Conservation (phyloP, 2,113 vertebrate genomes). For the Laterallus jamaicensis region DNA sequence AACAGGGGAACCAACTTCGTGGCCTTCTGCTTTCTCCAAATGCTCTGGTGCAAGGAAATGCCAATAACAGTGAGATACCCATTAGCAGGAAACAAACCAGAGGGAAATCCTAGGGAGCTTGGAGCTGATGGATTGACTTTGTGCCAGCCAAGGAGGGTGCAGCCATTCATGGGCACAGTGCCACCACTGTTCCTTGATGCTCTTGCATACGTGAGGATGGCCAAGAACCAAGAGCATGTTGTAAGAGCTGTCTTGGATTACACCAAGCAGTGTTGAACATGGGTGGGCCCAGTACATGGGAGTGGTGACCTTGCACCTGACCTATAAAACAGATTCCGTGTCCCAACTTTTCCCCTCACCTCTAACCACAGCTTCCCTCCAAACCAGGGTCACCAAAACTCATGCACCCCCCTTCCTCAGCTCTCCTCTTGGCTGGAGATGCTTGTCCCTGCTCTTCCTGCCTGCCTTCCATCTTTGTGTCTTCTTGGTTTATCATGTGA, state of each 20-base stretch:
- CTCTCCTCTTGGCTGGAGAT: neutral
- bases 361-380: neutral
- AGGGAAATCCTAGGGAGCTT: neutral
- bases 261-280: neutral
- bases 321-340: neutral
- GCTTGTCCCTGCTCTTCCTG: neutral
- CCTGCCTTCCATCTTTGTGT: neutral
- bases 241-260: neutral
- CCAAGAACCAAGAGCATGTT: neutral
- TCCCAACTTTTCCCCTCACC: neutral
- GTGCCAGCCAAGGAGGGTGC: neutral
- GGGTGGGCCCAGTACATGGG: neutral
- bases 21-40: neutral
- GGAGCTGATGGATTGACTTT: neutral
- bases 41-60: neutral
- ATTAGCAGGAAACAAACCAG: neutral
- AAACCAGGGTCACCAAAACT: neutral
- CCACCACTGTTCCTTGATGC: neutral
- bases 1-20: neutral
- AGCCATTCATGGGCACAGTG: neutral
- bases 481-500: neutral
- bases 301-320: neutral
- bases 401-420: accelerated
- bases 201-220: neutral
- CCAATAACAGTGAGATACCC: neutral